Percentiles rank a stretch among this genome's conserved stretches.
Evolutionary conservation across 2,888 invertebrate genomes (phyloP).

Genomic region (Mesoligia furuncula): DNA sequence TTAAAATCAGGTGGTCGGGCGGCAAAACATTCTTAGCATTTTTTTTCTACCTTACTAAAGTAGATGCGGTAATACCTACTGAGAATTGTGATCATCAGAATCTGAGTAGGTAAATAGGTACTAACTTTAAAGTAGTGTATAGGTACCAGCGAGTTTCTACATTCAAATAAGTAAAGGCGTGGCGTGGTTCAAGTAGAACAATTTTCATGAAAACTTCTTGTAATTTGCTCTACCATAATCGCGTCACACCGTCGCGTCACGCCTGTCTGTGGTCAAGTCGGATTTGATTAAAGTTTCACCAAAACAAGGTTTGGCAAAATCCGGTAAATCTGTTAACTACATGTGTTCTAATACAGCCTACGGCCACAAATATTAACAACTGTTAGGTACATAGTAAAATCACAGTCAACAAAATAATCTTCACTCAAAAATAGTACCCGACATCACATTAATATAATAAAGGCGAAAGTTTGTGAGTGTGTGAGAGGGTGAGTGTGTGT

Average conservation of each 20-base stretch:
- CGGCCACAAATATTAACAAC: background rate
- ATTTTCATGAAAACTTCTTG: no score
- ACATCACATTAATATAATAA: no score
- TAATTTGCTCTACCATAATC: no score
- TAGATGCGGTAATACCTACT: background rate
- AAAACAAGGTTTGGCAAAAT: no score
- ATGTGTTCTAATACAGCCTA: background rate
- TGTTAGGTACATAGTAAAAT: background rate
- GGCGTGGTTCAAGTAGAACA: no score
- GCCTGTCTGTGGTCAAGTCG: no score
- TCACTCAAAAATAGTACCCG: background rate
- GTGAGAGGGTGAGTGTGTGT: no score
- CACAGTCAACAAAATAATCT: background rate
- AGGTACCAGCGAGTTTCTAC: background rate
- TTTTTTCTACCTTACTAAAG: background rate
- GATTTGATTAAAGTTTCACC: background rate
- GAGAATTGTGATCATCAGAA: background rate
- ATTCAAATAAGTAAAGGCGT: background rate
- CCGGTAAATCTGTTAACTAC: background rate
- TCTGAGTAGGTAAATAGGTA: background rate
- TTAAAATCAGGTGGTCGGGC: conserved; percentile 6
- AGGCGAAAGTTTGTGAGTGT: no score
- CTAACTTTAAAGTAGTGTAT: background rate
- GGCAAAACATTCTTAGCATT: background rate
- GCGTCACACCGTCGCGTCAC: no score